A percentile compares a stretch with the other conserved stretches of the same genome.
Conservation (phyloP, 2,113 vertebrate species). For the Merops nubicus region DNA sequence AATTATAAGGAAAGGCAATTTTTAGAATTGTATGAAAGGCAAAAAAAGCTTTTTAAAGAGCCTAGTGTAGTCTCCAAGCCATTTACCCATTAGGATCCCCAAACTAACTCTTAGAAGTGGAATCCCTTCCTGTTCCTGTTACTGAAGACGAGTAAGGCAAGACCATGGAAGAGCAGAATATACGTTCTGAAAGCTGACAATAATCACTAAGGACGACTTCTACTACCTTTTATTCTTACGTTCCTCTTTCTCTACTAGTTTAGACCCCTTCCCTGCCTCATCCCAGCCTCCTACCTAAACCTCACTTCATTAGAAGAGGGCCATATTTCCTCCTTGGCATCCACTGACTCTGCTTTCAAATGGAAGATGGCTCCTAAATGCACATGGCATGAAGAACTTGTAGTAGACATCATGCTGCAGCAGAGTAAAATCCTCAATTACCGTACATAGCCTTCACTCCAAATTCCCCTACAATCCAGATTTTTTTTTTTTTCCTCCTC, state of each 20-base stretch:
- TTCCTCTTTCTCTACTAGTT: not conserved
- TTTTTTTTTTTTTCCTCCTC: too few species aligned
- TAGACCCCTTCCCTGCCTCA: not conserved
- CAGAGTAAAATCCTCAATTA: not conserved
- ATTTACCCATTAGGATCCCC: not conserved
- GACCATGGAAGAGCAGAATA: not conserved
- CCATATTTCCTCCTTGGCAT: not conserved
- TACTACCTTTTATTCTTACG: not conserved
- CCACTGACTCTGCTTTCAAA: not conserved
- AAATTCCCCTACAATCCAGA: not conserved
- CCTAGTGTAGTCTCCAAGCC: not conserved
- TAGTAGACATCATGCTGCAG: not conserved
- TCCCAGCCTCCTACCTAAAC: not conserved
- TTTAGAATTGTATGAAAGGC: not conserved
- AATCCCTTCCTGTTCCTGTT: not conserved
- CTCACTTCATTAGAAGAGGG: not conserved
- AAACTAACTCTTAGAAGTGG: not conserved
- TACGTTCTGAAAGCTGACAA: not conserved
- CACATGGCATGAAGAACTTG: not conserved
- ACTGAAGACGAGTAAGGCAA: not conserved
- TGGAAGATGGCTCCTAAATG: not conserved
- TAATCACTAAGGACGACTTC: fast-evolving
- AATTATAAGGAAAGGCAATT: not conserved
- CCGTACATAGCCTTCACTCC: not conserved
- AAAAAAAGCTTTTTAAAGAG: not conserved